phyloP scores from a whole-genome alignment of 2,888 invertebrate genomes.

The Megalurothrips usitatus region DNA sequence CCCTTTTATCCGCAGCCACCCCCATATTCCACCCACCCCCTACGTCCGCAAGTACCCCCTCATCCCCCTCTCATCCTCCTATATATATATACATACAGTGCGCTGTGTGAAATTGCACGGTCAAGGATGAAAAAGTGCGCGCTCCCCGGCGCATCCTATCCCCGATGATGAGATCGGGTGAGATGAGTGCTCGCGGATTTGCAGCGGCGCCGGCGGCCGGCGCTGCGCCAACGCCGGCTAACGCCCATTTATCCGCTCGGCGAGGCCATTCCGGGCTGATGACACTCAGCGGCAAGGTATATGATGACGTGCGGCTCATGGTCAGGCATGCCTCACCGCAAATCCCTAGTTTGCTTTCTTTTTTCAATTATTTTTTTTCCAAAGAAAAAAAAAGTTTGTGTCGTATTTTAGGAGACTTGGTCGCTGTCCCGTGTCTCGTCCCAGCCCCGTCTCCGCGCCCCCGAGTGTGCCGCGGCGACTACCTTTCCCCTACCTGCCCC shows the following conservation, averaged over 20 bases:
- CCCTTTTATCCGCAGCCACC: neutral
- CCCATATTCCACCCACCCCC: neutral
- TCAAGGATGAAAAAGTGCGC: no score
- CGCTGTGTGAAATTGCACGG: no score
- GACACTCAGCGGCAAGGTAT: no score
- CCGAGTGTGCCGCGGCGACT: neutral
- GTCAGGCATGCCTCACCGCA: no score
- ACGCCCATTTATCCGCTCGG: neutral
- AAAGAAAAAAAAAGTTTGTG: no score
- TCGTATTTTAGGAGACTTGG: no score
- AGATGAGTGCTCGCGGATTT: neutral
- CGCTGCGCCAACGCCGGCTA: neutral
- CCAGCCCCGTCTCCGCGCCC: no score
- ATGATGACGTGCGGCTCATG: no score
- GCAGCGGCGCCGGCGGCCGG: neutral
- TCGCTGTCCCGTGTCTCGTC: no score
- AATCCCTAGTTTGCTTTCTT: no score
- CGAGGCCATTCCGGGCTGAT: neutral
- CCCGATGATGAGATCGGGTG: neutral
- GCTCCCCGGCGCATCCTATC: neutral
- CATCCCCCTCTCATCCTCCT: neutral
- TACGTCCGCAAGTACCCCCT: neutral
- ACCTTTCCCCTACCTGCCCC: neutral
- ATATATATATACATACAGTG: no score
- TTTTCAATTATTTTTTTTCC: no score